Base-by-base conservation (phyloP, 2,888 invertebrate genomes). In the Odontothrips loti region DNA sequence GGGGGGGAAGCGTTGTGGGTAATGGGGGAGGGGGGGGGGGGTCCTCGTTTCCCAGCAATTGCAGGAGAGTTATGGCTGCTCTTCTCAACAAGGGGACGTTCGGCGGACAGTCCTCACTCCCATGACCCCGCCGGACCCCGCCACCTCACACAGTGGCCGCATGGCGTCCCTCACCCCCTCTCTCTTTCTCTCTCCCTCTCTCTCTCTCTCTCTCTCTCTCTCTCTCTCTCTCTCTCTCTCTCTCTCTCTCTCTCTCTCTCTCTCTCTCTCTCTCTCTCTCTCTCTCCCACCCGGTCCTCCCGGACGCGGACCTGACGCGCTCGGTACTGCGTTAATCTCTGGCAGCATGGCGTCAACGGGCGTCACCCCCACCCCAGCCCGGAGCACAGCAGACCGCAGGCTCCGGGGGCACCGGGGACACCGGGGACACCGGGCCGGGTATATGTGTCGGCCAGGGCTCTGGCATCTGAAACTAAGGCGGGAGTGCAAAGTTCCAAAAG, bases 81-180 rank as follows among this genome's bases (percentile, higher is more conserved):
- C 68, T 75, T 75, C 68, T 75, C 68, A 75, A 75, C 68, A 75
- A 75, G 68, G 68, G 68, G 68, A 75, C 68, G 68, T 75, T 75
- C 68, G 27, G 68, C 27, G 68, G 68, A 75, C 68, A 75, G 68
- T 75, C 68, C 68, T 75, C 68, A 23, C 23, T 27, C 58, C 58
- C 68, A 9, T 23, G n/a, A 11, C 68, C 27, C 68, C 68, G 68
- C 68, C n/a, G n/a, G 23, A 11, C 68, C 27, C 58, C 58, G 27
- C 9, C 68, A n/a, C n/a, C n/a, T n/a, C n/a, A n/a, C n/a, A n/a
- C n/a, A n/a, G n/a, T n/a, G n/a, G n/a, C 58, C 15, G 58, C 17
- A 11, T 6, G 51, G 11, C 51, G 8, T 58, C 58, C 17, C 20
- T 58, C 58, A 6, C 20, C 15, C 58, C 17, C 20, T 58, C 58